A percentile compares a stretch with the other conserved stretches of the same genome.
Conservation (phyloP, 2,888 invertebrate species). For the Mamestra brassicae region DNA sequence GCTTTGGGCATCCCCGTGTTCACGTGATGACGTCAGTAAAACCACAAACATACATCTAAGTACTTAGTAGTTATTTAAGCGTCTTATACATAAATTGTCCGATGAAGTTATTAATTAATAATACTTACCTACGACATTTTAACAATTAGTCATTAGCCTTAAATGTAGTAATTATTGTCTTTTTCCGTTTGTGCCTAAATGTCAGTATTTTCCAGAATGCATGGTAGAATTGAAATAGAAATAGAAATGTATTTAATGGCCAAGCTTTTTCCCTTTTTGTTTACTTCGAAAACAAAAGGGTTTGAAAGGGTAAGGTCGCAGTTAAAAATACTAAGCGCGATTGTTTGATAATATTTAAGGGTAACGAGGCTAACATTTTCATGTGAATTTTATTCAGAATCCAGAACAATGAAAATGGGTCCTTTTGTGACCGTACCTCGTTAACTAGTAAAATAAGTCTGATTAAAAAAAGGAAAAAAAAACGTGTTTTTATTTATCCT, state of each 20-base stretch:
- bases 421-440: constrained; percentile 11
- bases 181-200: constrained; percentile 9
- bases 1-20: constrained; percentile 4
- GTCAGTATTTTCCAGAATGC: constrained; percentile 23
- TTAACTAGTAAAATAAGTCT: constrained; percentile 1
- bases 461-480: constrained; percentile 3
- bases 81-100: not conserved
- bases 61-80: constrained; percentile 1
- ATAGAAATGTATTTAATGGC: constrained; percentile 34
- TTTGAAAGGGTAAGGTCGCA: constrained; percentile 30
- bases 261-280: constrained; percentile 29
- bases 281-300: constrained; percentile 47
- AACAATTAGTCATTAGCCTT: constrained; percentile 10
- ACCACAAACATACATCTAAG: constrained; percentile 4
- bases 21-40: constrained; percentile 25
- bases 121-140: not conserved
- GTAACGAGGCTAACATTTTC: constrained; percentile 22
- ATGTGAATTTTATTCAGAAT: constrained; percentile 15
- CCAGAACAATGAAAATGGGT: constrained; percentile 20
- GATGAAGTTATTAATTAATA: constrained; percentile 15
- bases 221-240: constrained; percentile 25
- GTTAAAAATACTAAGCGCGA: constrained; percentile 48
- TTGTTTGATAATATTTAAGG: constrained; percentile 39
- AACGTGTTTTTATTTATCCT: constrained; percentile 14
- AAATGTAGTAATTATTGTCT: constrained; percentile 3